phyloP scores from a whole-genome alignment of 2,888 invertebrate genomes.

The Mycalesis mineus region DNA sequence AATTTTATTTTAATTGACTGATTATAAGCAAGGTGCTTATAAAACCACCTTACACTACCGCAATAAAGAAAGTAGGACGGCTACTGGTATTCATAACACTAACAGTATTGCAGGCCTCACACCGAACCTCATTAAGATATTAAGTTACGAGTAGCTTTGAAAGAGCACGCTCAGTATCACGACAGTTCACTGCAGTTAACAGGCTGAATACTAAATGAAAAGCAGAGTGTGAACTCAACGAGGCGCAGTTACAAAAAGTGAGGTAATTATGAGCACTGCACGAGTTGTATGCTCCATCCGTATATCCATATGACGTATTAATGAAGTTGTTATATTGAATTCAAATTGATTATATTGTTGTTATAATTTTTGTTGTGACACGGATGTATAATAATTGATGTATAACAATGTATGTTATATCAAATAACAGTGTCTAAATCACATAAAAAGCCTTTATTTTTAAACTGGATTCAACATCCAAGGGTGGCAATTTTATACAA shows the following conservation, averaged over 20 bases:
- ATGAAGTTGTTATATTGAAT: too few species aligned
- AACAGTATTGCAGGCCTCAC: conserved; percentile 15
- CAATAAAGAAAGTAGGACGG: conserved; percentile 6
- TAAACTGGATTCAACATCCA: too few species aligned
- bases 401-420: too few species aligned
- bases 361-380: too few species aligned
- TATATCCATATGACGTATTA: too few species aligned
- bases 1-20: too few species aligned
- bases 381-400: too few species aligned
- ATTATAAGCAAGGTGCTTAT: not conserved
- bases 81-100: conserved; percentile 18
- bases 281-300: not conserved
- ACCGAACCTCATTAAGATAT: conserved; percentile 22
- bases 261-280: conserved; percentile 3
- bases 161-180: conserved; percentile 9
- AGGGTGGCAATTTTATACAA: too few species aligned
- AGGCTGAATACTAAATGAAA: conserved; percentile 13
- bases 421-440: too few species aligned
- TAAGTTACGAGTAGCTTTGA: conserved; percentile 21
- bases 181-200: conserved; percentile 11
- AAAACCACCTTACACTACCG: not conserved
- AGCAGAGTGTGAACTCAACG: conserved; percentile 9
- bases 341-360: too few species aligned
- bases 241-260: conserved; percentile 10
- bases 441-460: too few species aligned